Conservation (phyloP, 2,888 invertebrate genomes). For the Sialis fuliginosa region DNA sequence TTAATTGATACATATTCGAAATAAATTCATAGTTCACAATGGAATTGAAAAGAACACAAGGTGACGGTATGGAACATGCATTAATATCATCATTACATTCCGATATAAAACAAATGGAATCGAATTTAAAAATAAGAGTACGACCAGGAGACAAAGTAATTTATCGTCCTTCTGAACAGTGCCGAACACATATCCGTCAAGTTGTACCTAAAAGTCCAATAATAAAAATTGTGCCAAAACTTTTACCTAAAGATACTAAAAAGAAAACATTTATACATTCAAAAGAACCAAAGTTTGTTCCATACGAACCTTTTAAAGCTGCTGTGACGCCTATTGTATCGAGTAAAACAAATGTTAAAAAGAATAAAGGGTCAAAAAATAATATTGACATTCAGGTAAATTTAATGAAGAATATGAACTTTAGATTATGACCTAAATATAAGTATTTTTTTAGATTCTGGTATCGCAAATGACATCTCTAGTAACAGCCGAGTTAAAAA, state of each 20-base stretch:
- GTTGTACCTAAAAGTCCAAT: slow-evolving; percentile 35
- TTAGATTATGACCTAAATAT: neutral
- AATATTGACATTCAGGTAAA: slow-evolving; percentile 27
- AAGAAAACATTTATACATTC: slow-evolving; percentile 34
- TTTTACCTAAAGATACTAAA: slow-evolving; percentile 36
- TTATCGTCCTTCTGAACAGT: slow-evolving; percentile 23
- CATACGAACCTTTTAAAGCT: slow-evolving; percentile 76
- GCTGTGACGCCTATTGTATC: slow-evolving; percentile 65
- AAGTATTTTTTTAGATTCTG: slow-evolving; percentile 42
- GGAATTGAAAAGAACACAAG: slow-evolving; percentile 36
- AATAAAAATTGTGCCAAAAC: slow-evolving; percentile 41
- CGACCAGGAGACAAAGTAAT: slow-evolving; percentile 16
- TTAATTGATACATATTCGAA: too few relatives aligned
- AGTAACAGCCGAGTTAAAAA: slow-evolving; percentile 41
- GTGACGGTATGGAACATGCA: slow-evolving; percentile 56
- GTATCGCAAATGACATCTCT: slow-evolving; percentile 54
- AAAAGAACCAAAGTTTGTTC: slow-evolving; percentile 66
- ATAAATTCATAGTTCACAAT: neutral
- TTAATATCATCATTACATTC: slow-evolving; percentile 18
- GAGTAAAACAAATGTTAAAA: slow-evolving; percentile 23
- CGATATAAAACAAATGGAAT: slow-evolving; percentile 17
- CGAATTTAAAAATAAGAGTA: slow-evolving; percentile 16
- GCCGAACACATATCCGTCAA: slow-evolving; percentile 22
- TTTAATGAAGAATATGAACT: slow-evolving; percentile 25
- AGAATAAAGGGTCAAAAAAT: slow-evolving; percentile 20